Conservation (phyloP, 2,113 vertebrate species). For the Craseonycteris thonglongyai region DNA sequence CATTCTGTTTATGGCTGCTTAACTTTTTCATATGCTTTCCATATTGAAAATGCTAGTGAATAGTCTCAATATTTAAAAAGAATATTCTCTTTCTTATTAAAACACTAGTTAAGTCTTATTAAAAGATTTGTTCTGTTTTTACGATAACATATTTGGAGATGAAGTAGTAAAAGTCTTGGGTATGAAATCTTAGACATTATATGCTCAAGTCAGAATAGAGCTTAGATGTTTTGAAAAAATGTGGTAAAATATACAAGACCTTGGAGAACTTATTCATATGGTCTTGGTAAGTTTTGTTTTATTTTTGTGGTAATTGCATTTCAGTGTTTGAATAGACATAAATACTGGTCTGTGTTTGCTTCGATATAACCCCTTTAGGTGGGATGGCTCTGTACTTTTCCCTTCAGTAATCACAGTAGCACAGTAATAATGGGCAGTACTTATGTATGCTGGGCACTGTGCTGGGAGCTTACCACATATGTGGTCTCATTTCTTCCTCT, state of each 20-base stretch:
- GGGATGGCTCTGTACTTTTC: neutral
- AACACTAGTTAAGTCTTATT: slow-evolving; percentile 11
- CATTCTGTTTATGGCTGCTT: neutral
- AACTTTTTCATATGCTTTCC: neutral
- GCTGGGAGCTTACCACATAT: neutral
- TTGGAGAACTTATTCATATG: neutral
- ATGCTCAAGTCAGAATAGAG: neutral
- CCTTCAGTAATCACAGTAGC: neutral
- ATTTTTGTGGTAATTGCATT: neutral
- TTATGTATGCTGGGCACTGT: accelerated
- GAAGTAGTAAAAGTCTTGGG: neutral
- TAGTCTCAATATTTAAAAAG: too few species aligned
- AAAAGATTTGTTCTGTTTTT: slow-evolving; percentile 1
- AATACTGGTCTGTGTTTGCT: neutral
- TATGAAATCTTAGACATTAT: neutral
- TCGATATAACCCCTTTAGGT: neutral
- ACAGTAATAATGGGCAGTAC: too few species aligned
- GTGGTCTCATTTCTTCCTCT: neutral
- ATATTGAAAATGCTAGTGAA: neutral
- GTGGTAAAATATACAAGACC: neutral
- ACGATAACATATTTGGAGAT: neutral
- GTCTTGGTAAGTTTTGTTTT: neutral
- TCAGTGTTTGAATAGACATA: neutral
- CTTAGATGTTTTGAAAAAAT: neutral
- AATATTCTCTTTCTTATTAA: slow-evolving; percentile 14